phyloP scores from a whole-genome alignment of 2,888 invertebrate genomes.

The Yponomeuta plumbellus region DNA sequence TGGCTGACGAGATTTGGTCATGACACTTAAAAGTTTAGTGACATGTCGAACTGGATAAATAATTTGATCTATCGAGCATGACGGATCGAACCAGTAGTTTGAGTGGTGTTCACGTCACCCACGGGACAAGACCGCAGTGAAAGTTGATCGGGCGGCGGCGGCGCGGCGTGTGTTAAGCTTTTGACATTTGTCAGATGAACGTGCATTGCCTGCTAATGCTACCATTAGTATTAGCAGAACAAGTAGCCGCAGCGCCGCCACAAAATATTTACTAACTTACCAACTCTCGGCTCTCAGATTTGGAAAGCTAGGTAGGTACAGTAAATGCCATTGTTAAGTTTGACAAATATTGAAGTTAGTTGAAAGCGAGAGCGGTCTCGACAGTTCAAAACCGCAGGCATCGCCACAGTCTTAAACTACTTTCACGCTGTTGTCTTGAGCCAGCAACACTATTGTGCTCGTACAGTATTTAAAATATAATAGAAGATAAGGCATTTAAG shows the following conservation, averaged over 20 bases:
- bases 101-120: background rate
- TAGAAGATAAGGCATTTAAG: background rate
- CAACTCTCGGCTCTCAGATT: background rate
- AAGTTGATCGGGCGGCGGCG: conserved; percentile 43
- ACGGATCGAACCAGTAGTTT: background rate
- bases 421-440: conserved; percentile 1
- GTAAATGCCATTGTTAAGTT: background rate
- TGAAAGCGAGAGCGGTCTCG: background rate
- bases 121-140: conserved; percentile 43
- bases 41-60: background rate
- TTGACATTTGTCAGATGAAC: conserved; percentile 46
- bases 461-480: background rate
- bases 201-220: conserved; percentile 36
- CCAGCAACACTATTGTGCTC: conserved; percentile 17
- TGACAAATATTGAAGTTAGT: background rate
- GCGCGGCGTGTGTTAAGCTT: conserved; percentile 27
- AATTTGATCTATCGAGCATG: background rate
- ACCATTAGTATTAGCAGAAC: conserved; percentile 28
- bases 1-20: background rate
- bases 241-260: background rate
- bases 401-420: background rate
- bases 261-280: conserved; percentile 5
- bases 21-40: background rate
- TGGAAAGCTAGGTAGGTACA: conserved; percentile 10
- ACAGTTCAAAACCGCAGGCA: background rate